phyloP scores from a whole-genome alignment of 2,888 invertebrate genomes.

The Teinopalpus imperialis region DNA sequence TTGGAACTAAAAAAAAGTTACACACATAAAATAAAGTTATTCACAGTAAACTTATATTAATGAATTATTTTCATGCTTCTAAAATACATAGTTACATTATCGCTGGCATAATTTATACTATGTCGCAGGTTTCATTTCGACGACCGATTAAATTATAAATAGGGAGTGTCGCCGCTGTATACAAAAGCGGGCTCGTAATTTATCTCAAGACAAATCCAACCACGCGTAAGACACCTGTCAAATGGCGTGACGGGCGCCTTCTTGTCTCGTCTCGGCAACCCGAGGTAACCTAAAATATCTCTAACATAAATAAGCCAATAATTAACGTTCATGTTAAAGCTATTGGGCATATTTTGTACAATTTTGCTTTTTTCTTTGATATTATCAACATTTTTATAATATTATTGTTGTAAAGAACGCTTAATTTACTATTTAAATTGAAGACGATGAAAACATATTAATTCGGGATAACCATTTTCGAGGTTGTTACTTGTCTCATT shows the following conservation, averaged over 20 bases:
- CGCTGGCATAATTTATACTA: slow-evolving; percentile 39
- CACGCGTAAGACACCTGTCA: slow-evolving; percentile 74
- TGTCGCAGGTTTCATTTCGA: slow-evolving; percentile 1
- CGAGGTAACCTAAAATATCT: slow-evolving; percentile 69
- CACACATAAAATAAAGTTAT: no score
- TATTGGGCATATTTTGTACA: no score
- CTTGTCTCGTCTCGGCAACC: slow-evolving; percentile 55
- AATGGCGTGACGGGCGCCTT: slow-evolving; percentile 56
- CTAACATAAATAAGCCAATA: slow-evolving; percentile 69
- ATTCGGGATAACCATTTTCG: slow-evolving; percentile 60
- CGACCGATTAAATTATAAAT: slow-evolving; percentile 19
- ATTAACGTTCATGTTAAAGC: slow-evolving; percentile 52
- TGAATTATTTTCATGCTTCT: no score
- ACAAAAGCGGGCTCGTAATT: slow-evolving; percentile 44
- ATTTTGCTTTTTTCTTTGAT: no score
- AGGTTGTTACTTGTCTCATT: slow-evolving; percentile 64
- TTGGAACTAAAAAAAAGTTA: no score
- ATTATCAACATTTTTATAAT: no score
- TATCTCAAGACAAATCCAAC: slow-evolving; percentile 68
- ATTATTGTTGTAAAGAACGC: slow-evolving; percentile 7
- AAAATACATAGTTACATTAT: no score
- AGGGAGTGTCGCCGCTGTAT: slow-evolving; percentile 4
- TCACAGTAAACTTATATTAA: no score
- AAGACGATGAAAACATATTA: slow-evolving; percentile 55
- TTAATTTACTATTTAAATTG: slow-evolving; percentile 28